Percentiles rank a stretch among this genome's conserved stretches.
Conservation (phyloP, 2,797 vertebrate genomes). For the Toxotes lorentzi region DNA sequence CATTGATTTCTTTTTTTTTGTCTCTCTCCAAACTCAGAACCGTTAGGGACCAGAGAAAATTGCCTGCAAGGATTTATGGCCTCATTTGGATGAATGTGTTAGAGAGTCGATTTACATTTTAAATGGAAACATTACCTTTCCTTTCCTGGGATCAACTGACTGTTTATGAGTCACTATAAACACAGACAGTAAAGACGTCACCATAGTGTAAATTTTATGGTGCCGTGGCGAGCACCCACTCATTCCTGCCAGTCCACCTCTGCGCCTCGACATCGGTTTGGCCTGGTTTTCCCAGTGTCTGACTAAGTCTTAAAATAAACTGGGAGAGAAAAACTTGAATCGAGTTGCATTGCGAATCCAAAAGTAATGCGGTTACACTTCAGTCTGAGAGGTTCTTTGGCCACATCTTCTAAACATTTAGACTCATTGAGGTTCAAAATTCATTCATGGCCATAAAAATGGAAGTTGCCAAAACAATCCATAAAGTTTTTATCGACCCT, state of each 20-base stretch:
- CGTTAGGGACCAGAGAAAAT: slow-evolving; percentile 17
- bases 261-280: slow-evolving; percentile 29
- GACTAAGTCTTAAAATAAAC: slow-evolving; percentile 39
- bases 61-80: slow-evolving; percentile 62
- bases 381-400: not conserved
- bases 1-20: slow-evolving; percentile 52
- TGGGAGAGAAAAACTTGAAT: slow-evolving; percentile 12
- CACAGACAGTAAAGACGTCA: slow-evolving; percentile 68
- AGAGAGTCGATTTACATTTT: slow-evolving; percentile 72
- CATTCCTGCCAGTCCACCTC: slow-evolving; percentile 30
- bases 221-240: slow-evolving; percentile 20
- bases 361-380: not conserved
- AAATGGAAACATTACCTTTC: slow-evolving; percentile 70
- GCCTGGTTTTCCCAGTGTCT: slow-evolving; percentile 38
- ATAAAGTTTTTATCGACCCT: too few relatives aligned
- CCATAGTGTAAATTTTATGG: slow-evolving; percentile 48
- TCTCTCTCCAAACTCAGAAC: slow-evolving; percentile 28
- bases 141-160: slow-evolving; percentile 41
- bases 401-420: not conserved
- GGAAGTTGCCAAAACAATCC: not conserved
- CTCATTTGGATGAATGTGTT: slow-evolving; percentile 66
- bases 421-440: not conserved
- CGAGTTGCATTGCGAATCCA: not conserved
- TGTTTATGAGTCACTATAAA: slow-evolving; percentile 74
- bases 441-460: not conserved